These are phyloP conservation scores for Coracopsis vasa DNA, from an alignment of 2,113 vertebrate genomes.

Conservation along the genomic window DNA sequence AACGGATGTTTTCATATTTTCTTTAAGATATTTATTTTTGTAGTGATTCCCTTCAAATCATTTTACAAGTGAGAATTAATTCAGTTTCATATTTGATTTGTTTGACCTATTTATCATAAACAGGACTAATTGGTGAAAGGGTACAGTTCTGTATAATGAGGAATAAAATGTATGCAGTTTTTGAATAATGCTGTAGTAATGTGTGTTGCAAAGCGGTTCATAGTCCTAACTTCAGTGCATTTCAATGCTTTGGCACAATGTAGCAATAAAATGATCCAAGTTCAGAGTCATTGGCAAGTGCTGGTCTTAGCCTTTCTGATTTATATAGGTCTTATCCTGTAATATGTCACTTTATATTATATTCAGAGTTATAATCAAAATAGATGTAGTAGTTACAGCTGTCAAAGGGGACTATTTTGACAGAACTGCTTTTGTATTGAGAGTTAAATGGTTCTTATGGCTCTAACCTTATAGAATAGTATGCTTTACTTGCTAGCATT, in stretches of 20 bases:
- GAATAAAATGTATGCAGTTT: neutral
- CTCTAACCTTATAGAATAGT: neutral
- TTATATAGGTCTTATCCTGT: constrained; percentile 21
- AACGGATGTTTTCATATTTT: neutral
- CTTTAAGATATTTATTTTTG: neutral
- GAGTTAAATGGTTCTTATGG: neutral
- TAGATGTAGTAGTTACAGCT: neutral
- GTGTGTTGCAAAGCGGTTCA: neutral
- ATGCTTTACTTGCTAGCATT: neutral
- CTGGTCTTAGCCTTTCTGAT: neutral
- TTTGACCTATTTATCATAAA: neutral
- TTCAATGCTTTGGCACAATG: constrained; percentile 20
- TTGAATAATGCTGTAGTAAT: neutral
- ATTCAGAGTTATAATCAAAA: constrained; percentile 33
- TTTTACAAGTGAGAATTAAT: neutral
- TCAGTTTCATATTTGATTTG: neutral
- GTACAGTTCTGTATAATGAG: neutral
- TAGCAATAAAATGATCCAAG: neutral
- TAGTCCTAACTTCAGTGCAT: constrained; percentile 8
- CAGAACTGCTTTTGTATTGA: neutral
- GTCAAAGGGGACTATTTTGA: neutral
- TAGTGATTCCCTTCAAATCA: neutral
- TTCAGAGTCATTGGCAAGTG: neutral
- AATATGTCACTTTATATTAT: constrained; percentile 37
- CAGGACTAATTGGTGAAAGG: neutral